Evolutionary conservation across 2,113 vertebrate species (phyloP).

Genomic region (Hypanus sabinus): DNA sequence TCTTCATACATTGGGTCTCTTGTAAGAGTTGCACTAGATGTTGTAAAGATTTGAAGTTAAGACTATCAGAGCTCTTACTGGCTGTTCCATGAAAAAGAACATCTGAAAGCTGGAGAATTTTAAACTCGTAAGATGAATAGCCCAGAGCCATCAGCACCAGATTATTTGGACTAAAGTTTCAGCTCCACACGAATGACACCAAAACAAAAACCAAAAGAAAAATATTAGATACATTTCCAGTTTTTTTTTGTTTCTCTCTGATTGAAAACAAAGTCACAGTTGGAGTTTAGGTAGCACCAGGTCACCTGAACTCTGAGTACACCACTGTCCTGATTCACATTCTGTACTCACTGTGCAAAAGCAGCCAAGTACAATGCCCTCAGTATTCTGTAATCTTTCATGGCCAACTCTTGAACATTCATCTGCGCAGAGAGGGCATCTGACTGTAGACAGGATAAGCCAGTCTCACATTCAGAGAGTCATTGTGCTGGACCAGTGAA

Average conservation of each 20-base stretch:
- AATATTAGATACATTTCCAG: constrained; percentile 33
- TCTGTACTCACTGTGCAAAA: constrained; percentile 99
- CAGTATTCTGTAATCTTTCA: constrained; percentile 53
- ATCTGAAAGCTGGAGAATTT: constrained; percentile 22
- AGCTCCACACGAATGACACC: constrained; percentile 18
- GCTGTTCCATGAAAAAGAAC: constrained; percentile 24
- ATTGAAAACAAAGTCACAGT: constrained; percentile 40
- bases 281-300: constrained; percentile 74
- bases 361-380: constrained; percentile 96
- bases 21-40: background rate
- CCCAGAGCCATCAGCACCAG: constrained; percentile 30
- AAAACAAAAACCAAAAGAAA: constrained; percentile 34
- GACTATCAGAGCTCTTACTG: constrained; percentile 21
- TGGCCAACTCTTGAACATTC: constrained; percentile 49
- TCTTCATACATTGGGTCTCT: constrained; percentile 27
- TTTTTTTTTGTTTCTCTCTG: constrained; percentile 35
- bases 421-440: constrained; percentile 73
- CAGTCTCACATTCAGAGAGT: constrained; percentile 88
- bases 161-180: constrained; percentile 28
- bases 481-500: constrained; percentile 88
- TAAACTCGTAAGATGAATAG: constrained; percentile 19
- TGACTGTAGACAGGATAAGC: constrained; percentile 83
- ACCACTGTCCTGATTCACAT: constrained; percentile 79
- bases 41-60: constrained; percentile 33
- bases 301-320: constrained; percentile 62